Evolutionary conservation across 2,888 invertebrate species (phyloP).

Genomic region (Bombylius major): DNA sequence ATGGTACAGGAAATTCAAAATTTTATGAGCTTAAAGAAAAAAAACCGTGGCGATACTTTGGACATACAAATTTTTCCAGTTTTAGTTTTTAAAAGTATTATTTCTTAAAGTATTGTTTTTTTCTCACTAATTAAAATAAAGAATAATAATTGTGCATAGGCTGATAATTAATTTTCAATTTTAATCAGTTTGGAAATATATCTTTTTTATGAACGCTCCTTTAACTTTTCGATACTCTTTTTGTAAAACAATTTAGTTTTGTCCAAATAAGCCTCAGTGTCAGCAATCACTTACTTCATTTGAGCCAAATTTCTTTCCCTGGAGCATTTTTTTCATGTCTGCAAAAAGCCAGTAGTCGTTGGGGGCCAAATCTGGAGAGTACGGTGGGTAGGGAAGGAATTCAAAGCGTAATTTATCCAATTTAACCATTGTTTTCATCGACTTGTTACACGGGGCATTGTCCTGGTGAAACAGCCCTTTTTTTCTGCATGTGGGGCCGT

Average conservation of each 20-base stretch:
- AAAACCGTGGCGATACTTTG: too few relatives aligned
- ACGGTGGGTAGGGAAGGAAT: not conserved
- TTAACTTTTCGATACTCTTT: not conserved
- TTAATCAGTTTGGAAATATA: not conserved
- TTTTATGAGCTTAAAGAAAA: too few relatives aligned
- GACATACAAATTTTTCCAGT: too few relatives aligned
- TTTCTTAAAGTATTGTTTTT: too few relatives aligned
- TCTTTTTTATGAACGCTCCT: slow-evolving; percentile 1
- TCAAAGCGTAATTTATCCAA: not conserved
- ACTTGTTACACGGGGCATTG: not conserved
- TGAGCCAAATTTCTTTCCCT: not conserved
- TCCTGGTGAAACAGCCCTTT: slow-evolving; percentile 5
- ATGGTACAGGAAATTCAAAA: slow-evolving; percentile 58
- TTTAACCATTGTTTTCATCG: not conserved
- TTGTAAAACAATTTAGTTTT: slow-evolving; percentile 4
- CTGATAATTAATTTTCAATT: too few relatives aligned
- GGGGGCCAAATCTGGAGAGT: not conserved
- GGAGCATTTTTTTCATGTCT: slow-evolving; percentile 2
- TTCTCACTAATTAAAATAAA: too few relatives aligned
- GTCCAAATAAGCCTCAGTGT: slow-evolving; percentile 4
- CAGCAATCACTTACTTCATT: slow-evolving; percentile 1
- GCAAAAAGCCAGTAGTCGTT: slow-evolving; percentile 2
- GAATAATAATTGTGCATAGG: too few relatives aligned
- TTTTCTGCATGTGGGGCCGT: slow-evolving; percentile 1
- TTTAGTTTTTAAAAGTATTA: too few relatives aligned